A percentile compares a stretch with the other conserved stretches of the same genome.
Conservation (phyloP, 2,888 invertebrate genomes). For the Orthonychiurus folsomi region DNA sequence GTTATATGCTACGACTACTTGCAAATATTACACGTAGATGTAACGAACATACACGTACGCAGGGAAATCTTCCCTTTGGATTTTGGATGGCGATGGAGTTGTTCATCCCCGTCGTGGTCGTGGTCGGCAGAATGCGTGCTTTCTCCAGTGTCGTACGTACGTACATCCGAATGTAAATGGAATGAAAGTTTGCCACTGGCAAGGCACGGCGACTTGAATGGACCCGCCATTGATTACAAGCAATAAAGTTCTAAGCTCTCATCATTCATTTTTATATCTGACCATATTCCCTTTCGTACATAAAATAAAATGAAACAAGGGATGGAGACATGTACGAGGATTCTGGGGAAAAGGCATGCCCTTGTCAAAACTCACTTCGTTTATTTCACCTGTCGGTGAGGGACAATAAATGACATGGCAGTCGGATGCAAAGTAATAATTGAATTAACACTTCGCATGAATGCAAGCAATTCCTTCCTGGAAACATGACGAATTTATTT, state of each 20-base stretch:
- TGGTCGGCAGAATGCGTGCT: neutral
- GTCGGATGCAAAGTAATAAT: too few relatives aligned
- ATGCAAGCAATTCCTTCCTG: too few relatives aligned
- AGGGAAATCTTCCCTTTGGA: neutral
- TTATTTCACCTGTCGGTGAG: too few relatives aligned
- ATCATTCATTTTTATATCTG: slow-evolving; percentile 1
- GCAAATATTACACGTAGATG: too few relatives aligned
- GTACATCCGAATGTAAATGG: slow-evolving; percentile 1
- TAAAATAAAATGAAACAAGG: neutral
- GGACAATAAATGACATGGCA: too few relatives aligned
- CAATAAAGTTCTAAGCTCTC: neutral
- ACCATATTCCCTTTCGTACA: neutral
- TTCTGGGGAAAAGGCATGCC: too few relatives aligned
- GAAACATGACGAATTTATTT: too few relatives aligned
- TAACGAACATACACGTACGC: too few relatives aligned
- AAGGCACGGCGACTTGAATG: neutral
- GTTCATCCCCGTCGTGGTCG: neutral
- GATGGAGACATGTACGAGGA: too few relatives aligned
- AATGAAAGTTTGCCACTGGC: neutral
- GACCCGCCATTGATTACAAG: neutral
- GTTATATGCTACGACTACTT: too few relatives aligned
- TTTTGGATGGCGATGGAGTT: neutral
- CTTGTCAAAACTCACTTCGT: too few relatives aligned
- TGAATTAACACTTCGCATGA: too few relatives aligned
- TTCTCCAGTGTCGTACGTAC: neutral